Percentiles rank a stretch among this genome's conserved stretches.
Evolutionary conservation across 2,888 invertebrate species (phyloP).

Genomic region (Stenurella melanura): DNA sequence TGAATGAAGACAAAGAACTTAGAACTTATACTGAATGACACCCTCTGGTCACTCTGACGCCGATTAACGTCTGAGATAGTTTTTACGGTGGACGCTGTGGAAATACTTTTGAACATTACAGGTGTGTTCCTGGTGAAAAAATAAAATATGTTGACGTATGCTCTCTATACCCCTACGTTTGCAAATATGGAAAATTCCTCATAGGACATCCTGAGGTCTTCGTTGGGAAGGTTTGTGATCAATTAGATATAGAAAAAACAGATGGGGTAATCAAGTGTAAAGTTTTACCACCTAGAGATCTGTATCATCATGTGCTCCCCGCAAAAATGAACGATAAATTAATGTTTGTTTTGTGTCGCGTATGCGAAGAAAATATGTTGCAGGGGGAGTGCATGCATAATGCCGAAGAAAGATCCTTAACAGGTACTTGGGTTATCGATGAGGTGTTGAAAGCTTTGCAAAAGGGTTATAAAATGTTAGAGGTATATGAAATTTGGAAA

Average conservation of each 20-base stretch:
- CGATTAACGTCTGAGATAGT: constrained; percentile 49
- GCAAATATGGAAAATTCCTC: constrained; percentile 60
- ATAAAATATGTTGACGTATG: constrained; percentile 61
- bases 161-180: constrained; percentile 58
- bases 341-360: constrained; percentile 66
- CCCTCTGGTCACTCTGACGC: constrained; percentile 26
- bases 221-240: constrained; percentile 46
- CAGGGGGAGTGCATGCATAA: constrained; percentile 63
- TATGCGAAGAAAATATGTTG: constrained; percentile 60
- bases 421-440: constrained; percentile 43
- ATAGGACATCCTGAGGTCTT: constrained; percentile 60
- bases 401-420: constrained; percentile 36
- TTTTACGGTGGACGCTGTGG: constrained; percentile 51
- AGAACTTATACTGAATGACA: constrained; percentile 17
- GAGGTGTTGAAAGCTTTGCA: constrained; percentile 65
- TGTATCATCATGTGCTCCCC: constrained; percentile 54
- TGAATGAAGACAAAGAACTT: background rate
- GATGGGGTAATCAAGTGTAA: constrained; percentile 50
- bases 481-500: constrained; percentile 47
- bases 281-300: constrained; percentile 49
- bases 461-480: constrained; percentile 63
- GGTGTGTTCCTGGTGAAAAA: background rate
- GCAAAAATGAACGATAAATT: constrained; percentile 55
- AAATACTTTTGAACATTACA: constrained; percentile 24
- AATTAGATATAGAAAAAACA: constrained; percentile 34